A percentile compares a stretch with the other conserved stretches of the same genome.
phyloP scores from a whole-genome alignment of 2,888 invertebrate genomes.

The Idaea straminata region DNA sequence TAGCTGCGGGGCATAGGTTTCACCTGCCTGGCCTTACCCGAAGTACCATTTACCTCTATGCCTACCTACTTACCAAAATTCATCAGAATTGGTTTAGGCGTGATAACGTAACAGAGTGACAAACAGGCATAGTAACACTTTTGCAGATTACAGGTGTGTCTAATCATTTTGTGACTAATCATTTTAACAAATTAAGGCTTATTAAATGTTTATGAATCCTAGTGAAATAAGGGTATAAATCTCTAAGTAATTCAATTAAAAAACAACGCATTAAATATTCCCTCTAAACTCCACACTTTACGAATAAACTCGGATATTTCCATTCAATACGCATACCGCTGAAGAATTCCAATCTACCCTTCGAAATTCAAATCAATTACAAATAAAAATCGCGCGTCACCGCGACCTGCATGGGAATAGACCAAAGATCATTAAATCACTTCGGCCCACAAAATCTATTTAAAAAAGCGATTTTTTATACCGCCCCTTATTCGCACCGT shows the following conservation, averaged over 20 bases:
- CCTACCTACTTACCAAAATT: too few species aligned
- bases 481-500: constrained; percentile 43
- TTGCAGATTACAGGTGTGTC: too few species aligned
- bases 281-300: background rate
- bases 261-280: background rate
- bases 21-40: constrained; percentile 15
- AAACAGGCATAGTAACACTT: too few species aligned
- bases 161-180: too few species aligned
- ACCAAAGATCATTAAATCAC: constrained; percentile 72
- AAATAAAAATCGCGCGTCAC: constrained; percentile 67
- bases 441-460: constrained; percentile 70
- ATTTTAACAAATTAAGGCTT: too few species aligned
- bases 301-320: constrained; percentile 14
- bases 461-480: constrained; percentile 75
- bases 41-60: background rate
- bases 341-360: constrained; percentile 72
- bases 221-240: background rate
- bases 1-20: too few species aligned
- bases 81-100: background rate
- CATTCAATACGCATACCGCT: constrained; percentile 59
- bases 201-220: too few species aligned
- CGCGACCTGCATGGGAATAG: constrained; percentile 64
- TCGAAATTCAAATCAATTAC: constrained; percentile 67
- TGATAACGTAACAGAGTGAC: background rate
- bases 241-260: background rate